A percentile compares a stretch with the other conserved stretches of the same genome.
phyloP scores from a whole-genome alignment of 1,140 invertebrate species.

The Platyscapa corneri region DNA sequence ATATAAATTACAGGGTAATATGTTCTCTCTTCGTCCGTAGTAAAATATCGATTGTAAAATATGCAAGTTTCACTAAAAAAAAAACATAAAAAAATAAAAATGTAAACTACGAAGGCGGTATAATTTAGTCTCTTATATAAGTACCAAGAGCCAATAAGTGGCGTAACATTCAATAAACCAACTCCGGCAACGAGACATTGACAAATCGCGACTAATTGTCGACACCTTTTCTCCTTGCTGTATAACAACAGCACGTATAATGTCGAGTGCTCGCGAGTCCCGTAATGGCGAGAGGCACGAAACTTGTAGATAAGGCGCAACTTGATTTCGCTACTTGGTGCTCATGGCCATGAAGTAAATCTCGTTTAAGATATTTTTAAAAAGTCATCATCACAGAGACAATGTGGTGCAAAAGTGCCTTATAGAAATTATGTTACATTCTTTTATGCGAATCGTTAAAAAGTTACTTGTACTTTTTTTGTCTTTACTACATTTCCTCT shows the following conservation, averaged over 20 bases:
- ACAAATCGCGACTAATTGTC: constrained; percentile 39
- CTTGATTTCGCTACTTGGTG: neutral
- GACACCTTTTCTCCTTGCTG: neutral
- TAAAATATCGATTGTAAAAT: neutral
- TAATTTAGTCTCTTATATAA: neutral
- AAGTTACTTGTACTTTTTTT: neutral
- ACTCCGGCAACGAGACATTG: constrained; percentile 23
- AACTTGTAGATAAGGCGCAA: neutral
- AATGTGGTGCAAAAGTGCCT: neutral
- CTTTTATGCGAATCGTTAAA: neutral
- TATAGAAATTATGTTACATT: neutral
- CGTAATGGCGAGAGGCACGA: constrained; percentile 29
- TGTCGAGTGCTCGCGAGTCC: neutral
- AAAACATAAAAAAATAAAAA: neutral
- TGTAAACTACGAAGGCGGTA: neutral
- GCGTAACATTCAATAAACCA: constrained; percentile 29
- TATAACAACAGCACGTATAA: neutral
- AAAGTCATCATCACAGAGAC: neutral
- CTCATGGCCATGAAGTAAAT: neutral
- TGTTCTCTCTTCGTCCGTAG: no score
- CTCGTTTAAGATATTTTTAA: neutral
- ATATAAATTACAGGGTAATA: no score
- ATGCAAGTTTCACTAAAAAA: neutral
- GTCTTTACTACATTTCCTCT: neutral
- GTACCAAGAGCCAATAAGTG: neutral